Percentiles rank a stretch among this genome's conserved stretches.
Conservation (phyloP, 2,888 invertebrate species). For the Chesias legatella region DNA sequence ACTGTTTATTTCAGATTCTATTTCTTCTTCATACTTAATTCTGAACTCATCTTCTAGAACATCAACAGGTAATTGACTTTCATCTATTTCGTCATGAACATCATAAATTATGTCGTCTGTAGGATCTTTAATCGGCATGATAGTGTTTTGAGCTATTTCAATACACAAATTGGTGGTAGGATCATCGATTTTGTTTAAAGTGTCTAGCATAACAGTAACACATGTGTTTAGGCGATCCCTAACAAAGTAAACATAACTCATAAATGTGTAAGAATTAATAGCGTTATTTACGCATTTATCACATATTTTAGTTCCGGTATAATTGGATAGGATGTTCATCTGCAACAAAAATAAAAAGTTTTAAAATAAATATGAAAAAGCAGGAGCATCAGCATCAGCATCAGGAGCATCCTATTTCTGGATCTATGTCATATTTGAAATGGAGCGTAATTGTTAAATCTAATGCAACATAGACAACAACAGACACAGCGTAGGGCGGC, state of each 20-base stretch:
- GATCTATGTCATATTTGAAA: too few relatives aligned
- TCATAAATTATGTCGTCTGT: slow-evolving; percentile 38
- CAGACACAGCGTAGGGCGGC: too few relatives aligned
- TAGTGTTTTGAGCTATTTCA: slow-evolving; percentile 51
- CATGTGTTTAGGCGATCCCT: slow-evolving; percentile 55
- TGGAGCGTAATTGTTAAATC: too few relatives aligned
- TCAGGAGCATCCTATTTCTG: neutral
- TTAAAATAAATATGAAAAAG: slow-evolving; percentile 14
- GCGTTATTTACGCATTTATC: slow-evolving; percentile 60
- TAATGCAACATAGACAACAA: too few relatives aligned
- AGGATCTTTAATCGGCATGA: slow-evolving; percentile 46
- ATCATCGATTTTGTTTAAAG: slow-evolving; percentile 36
- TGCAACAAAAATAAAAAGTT: slow-evolving; percentile 66
- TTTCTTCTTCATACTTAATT: slow-evolving; percentile 48
- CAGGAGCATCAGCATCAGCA: neutral
- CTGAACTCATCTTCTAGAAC: slow-evolving; percentile 70
- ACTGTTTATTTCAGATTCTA: slow-evolving; percentile 18
- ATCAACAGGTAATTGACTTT: slow-evolving; percentile 49
- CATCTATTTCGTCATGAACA: slow-evolving; percentile 40
- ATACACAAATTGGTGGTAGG: slow-evolving; percentile 51
- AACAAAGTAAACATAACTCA: slow-evolving; percentile 47
- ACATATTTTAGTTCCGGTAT: slow-evolving; percentile 65
- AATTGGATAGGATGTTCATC: slow-evolving; percentile 50
- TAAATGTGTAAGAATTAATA: slow-evolving; percentile 58
- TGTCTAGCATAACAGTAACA: slow-evolving; percentile 50